Conservation (phyloP, 1,140 invertebrate genomes). For the Bombus haemorrhoidalis region DNA sequence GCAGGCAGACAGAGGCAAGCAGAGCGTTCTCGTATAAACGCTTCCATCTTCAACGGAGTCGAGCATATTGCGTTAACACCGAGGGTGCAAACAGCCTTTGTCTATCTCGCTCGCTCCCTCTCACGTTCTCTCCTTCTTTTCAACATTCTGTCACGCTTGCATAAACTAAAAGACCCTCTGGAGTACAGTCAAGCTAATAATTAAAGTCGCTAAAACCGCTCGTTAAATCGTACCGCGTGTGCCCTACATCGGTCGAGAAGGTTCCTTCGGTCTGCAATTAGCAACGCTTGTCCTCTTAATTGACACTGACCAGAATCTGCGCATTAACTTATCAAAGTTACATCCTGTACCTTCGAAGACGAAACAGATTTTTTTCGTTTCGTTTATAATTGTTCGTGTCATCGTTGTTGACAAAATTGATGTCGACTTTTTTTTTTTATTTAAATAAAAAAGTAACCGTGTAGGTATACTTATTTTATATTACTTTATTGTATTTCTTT, state of each 20-base stretch:
- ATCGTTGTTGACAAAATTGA: neutral
- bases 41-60: constrained; percentile 59
- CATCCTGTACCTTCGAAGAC: neutral
- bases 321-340: neutral
- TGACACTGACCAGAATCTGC: neutral
- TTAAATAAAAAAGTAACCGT: neutral
- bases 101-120: constrained; percentile 54
- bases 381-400: too few species aligned
- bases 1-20: constrained; percentile 53
- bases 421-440: neutral
- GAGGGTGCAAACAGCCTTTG: constrained; percentile 79
- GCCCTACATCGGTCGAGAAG: neutral
- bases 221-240: constrained; percentile 66
- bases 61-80: constrained; percentile 76
- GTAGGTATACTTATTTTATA: neutral
- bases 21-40: constrained; percentile 63
- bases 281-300: constrained; percentile 44
- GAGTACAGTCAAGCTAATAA: constrained; percentile 76
- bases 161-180: constrained; percentile 26
- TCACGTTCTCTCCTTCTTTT: constrained; percentile 41
- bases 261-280: constrained; percentile 39
- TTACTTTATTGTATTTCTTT: neutral
- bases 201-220: constrained; percentile 78
- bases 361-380: neutral
- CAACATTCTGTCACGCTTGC: constrained; percentile 33